phyloP scores from a whole-genome alignment of 2,113 vertebrate species.

The Chamaea fasciata region DNA sequence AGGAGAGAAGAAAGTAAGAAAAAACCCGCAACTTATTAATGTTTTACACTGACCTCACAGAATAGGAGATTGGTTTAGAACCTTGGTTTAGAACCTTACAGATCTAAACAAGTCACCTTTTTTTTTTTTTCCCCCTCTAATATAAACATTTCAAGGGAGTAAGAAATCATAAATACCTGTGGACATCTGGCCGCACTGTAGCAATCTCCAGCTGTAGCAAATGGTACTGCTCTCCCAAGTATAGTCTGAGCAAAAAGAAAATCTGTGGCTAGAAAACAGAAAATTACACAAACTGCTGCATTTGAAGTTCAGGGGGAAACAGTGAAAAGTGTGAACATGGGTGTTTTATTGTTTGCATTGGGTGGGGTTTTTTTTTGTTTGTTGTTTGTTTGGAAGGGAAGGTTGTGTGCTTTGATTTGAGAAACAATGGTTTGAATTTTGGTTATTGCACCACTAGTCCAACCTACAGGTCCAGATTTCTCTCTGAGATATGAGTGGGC shows the following conservation, averaged over 20 bases:
- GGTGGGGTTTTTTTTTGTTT: fast-evolving
- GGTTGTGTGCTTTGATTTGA: background rate
- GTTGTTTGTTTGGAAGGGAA: background rate
- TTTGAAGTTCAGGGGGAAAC: background rate
- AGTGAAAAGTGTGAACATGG: background rate
- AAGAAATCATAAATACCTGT: slow-evolving; percentile 73
- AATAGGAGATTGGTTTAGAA: background rate
- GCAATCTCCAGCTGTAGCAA: slow-evolving; percentile 88
- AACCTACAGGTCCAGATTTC: background rate
- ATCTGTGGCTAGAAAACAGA: slow-evolving; percentile 81
- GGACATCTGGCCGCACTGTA: slow-evolving; percentile 90
- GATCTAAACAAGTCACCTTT: background rate
- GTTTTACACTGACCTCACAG: background rate
- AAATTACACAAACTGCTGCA: background rate
- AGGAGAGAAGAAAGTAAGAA: background rate
- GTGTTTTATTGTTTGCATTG: background rate
- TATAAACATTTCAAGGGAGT: background rate
- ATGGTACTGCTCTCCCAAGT: slow-evolving; percentile 81
- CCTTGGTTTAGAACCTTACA: background rate
- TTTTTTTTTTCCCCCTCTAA: background rate
- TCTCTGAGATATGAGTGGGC: background rate
- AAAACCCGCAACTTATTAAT: background rate
- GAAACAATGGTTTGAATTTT: background rate
- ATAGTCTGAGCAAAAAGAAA: slow-evolving; percentile 83
- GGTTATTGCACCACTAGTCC: background rate